Evolutionary conservation across 2,888 invertebrate species (phyloP).

Genomic region (Rapana venosa): DNA sequence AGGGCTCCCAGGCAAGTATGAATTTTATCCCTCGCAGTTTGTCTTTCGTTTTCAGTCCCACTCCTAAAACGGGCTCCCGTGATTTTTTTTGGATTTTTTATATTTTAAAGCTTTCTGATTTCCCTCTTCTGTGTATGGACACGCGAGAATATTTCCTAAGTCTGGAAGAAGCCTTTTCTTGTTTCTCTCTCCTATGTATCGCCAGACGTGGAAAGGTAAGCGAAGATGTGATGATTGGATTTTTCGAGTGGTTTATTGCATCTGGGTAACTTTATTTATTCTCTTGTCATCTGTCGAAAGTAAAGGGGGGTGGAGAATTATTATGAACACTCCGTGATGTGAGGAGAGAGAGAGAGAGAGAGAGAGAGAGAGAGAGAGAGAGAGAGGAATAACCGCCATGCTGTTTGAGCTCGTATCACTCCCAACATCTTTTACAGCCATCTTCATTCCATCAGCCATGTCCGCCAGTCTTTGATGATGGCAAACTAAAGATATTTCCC

Average conservation of each 20-base stretch:
- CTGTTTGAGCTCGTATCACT: slow-evolving; percentile 22
- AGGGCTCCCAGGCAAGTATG: slow-evolving; percentile 40
- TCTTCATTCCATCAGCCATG: slow-evolving; percentile 26
- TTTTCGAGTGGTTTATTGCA: slow-evolving; percentile 37
- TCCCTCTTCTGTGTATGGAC: neutral
- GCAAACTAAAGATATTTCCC: slow-evolving; percentile 37
- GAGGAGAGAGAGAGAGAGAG: neutral
- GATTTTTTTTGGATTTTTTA: neutral
- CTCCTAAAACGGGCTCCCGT: no score
- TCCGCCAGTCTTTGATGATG: slow-evolving; percentile 20
- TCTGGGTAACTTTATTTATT: slow-evolving; percentile 37
- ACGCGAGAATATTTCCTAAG: slow-evolving; percentile 3
- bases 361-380: neutral
- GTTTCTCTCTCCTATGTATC: neutral
- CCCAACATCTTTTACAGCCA: neutral
- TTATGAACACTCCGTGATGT: neutral
- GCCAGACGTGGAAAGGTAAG: slow-evolving; percentile 30
- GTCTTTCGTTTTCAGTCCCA: neutral
- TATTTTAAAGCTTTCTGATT: slow-evolving; percentile 16
- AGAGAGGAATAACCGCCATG: neutral
- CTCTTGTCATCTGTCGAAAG: slow-evolving; percentile 34
- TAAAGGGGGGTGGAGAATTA: neutral
- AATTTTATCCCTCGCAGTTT: slow-evolving; percentile 40
- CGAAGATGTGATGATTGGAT: slow-evolving; percentile 31
- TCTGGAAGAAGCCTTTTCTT: neutral